phyloP scores from a whole-genome alignment of 2,113 vertebrate genomes.

The Anarrhichthys ocellatus region DNA sequence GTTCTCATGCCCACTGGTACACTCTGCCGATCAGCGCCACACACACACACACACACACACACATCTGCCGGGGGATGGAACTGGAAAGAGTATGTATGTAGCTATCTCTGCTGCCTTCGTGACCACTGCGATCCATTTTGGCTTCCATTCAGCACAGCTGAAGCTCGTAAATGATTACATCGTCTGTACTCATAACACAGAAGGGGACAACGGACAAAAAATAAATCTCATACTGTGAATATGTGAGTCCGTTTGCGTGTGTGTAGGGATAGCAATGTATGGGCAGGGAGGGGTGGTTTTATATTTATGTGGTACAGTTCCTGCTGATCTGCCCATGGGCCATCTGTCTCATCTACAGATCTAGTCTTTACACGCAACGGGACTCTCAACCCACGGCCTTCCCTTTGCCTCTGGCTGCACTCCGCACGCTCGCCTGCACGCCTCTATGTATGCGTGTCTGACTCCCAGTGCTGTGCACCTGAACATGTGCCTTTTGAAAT shows the following conservation, averaged over 20 bases:
- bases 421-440: conserved; percentile 45
- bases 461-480: conserved; percentile 32
- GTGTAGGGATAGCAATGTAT: conserved; percentile 38
- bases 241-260: conserved; percentile 36
- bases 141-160: conserved; percentile 58
- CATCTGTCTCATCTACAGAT: conserved; percentile 73
- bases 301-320: conserved; percentile 62
- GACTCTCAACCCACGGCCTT: conserved; percentile 70
- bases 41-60: background rate
- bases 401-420: conserved; percentile 67
- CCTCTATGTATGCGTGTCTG: conserved; percentile 27
- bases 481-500: conserved; percentile 27
- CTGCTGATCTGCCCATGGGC: conserved; percentile 72
- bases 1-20: conserved; percentile 68
- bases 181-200: conserved; percentile 37
- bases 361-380: conserved; percentile 69
- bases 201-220: conserved; percentile 36
- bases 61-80: conserved; percentile 62
- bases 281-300: conserved; percentile 48
- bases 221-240: conserved; percentile 12
- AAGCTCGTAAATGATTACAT: conserved; percentile 62
- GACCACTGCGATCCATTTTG: conserved; percentile 51
- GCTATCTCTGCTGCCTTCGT: conserved; percentile 42
- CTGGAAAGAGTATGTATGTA: conserved; percentile 32
- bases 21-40: conserved; percentile 44